These are phyloP conservation scores for Diorhabda elongata DNA, from an alignment of 1,140 invertebrate species.

Conservation along the genomic window DNA sequence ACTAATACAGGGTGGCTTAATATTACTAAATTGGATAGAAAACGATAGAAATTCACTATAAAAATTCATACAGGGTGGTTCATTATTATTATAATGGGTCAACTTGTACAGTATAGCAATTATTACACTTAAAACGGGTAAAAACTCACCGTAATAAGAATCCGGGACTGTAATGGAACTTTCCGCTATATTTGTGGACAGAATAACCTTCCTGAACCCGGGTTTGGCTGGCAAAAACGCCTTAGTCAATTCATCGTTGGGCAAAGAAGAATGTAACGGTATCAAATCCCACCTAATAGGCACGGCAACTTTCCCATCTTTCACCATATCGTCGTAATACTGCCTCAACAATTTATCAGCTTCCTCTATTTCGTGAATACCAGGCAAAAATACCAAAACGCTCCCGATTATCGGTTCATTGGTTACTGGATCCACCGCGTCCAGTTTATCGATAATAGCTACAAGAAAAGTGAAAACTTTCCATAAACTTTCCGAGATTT, in stretches of 20 bases:
- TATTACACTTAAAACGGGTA: neutral
- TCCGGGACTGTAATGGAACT: slow-evolving; percentile 94
- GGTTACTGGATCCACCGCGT: slow-evolving; percentile 50
- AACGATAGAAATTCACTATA: too few species aligned
- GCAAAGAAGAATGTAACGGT: slow-evolving; percentile 68
- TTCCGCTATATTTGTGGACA: slow-evolving; percentile 95
- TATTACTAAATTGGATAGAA: too few species aligned
- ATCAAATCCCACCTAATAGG: slow-evolving; percentile 53
- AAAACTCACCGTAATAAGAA: slow-evolving; percentile 72
- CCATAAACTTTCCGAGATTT: slow-evolving; percentile 27
- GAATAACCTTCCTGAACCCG: slow-evolving; percentile 76
- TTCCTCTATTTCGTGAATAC: slow-evolving; percentile 76
- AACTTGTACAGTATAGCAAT: too few species aligned
- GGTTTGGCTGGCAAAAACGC: slow-evolving; percentile 59
- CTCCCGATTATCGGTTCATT: slow-evolving; percentile 50
- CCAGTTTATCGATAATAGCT: slow-evolving; percentile 67
- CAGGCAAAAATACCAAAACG: slow-evolving; percentile 85
- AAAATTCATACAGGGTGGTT: too few species aligned
- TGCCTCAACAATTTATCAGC: slow-evolving; percentile 44
- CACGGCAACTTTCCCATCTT: neutral
- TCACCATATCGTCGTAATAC: neutral
- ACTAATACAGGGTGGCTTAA: too few species aligned
- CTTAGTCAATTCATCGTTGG: slow-evolving; percentile 63
- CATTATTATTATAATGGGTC: too few species aligned
- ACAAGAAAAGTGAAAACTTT: slow-evolving; percentile 61